Percentiles rank a stretch among this genome's conserved stretches.
These are phyloP conservation scores for Arion vulgaris DNA, from an alignment of 1,140 invertebrate genomes.

Conservation along the genomic window DNA sequence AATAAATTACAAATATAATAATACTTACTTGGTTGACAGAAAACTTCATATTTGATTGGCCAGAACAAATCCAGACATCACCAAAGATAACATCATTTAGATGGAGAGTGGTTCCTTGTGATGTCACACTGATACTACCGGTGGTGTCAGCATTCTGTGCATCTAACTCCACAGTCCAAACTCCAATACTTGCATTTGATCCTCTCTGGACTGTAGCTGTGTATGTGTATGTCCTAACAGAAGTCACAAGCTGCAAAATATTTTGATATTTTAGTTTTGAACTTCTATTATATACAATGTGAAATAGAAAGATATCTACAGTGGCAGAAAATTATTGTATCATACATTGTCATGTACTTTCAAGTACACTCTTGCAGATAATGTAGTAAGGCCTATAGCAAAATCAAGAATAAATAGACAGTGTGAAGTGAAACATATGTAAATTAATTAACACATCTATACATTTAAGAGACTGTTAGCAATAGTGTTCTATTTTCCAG, in stretches of 20 bases:
- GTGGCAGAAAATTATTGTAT: no score
- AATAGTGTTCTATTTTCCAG: no score
- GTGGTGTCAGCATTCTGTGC: slow-evolving; percentile 43
- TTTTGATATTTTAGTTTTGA: not conserved
- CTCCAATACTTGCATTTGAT: slow-evolving; percentile 2
- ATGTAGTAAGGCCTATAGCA: no score
- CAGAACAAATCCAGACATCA: slow-evolving; percentile 69
- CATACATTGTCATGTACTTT: no score
- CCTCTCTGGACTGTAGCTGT: slow-evolving; percentile 12
- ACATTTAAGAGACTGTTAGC: no score
- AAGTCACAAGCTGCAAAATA: not conserved
- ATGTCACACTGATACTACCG: slow-evolving; percentile 44
- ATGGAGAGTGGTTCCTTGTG: slow-evolving; percentile 41
- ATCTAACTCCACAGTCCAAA: slow-evolving; percentile 48
- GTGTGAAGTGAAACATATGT: no score
- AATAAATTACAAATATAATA: not conserved
- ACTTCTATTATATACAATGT: no score
- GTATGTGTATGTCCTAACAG: slow-evolving; percentile 12
- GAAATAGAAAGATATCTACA: no score
- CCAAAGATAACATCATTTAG: slow-evolving; percentile 67
- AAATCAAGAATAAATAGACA: no score
- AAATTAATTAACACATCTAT: no score
- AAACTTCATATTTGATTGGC: slow-evolving; percentile 70
- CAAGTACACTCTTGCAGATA: no score
- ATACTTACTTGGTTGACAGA: slow-evolving; percentile 46